A percentile compares a stretch with the other conserved stretches of the same genome.
phyloP scores from a whole-genome alignment of 2,113 vertebrate species.

The Xenopus laevis region DNA sequence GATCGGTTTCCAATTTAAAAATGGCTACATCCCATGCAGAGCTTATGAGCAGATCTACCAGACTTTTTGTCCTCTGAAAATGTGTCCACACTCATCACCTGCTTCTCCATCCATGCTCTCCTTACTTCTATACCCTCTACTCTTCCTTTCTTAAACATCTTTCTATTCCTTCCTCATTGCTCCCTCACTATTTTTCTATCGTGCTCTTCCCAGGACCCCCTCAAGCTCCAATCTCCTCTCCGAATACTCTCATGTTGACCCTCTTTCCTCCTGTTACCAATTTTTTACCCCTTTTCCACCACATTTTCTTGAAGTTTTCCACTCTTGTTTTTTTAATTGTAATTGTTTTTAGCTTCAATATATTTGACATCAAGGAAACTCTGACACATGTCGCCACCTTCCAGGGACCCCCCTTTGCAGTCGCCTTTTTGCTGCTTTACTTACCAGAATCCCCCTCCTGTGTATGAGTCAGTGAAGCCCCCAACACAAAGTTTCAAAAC shows the following conservation, averaged over 20 bases:
- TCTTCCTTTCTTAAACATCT: too few relatives aligned
- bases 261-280: not conserved
- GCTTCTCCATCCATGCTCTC: too few relatives aligned
- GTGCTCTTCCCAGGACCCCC: too few relatives aligned
- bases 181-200: too few relatives aligned
- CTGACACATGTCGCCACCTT: not conserved
- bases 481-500: conserved; percentile 15
- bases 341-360: not conserved
- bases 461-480: conserved; percentile 29
- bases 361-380: conserved; percentile 21
- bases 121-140: too few relatives aligned
- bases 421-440: not conserved
- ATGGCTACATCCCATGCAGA: too few relatives aligned
- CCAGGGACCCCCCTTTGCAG: conserved; percentile 2
- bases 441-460: conserved; percentile 17
- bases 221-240: not conserved
- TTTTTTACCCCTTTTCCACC: not conserved
- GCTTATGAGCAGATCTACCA: too few relatives aligned
- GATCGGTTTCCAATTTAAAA: too few relatives aligned
- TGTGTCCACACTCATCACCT: too few relatives aligned
- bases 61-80: too few relatives aligned
- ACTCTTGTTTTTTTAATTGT: not conserved
- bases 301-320: not conserved
- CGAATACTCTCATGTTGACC: not conserved
- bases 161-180: too few relatives aligned